Percentiles rank a stretch among this genome's conserved stretches.
Evolutionary conservation across 2,888 invertebrate species (phyloP).

Genomic region (Portevinia maculata): DNA sequence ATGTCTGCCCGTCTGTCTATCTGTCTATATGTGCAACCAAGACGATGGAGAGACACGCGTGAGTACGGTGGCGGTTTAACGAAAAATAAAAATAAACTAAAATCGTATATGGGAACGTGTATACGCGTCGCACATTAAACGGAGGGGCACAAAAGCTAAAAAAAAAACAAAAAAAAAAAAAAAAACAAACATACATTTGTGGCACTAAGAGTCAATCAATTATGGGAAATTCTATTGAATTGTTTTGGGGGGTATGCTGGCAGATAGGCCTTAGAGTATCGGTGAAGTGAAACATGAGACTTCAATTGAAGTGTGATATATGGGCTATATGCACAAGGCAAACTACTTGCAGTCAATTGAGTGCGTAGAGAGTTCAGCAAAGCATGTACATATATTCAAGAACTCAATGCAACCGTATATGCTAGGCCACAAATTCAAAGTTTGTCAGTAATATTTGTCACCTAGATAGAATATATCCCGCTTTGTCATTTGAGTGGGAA

Average conservation of each 20-base stretch:
- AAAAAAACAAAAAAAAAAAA: constrained; percentile 42
- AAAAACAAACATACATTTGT: constrained; percentile 51
- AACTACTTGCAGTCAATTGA: constrained; percentile 54
- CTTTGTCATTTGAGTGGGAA: neutral
- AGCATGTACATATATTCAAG: constrained; percentile 18
- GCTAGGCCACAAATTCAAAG: constrained; percentile 3
- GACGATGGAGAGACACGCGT: constrained; percentile 52
- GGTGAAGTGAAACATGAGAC: constrained; percentile 64
- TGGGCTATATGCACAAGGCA: constrained; percentile 46
- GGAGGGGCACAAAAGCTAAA: constrained; percentile 15
- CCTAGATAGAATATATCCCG: neutral
- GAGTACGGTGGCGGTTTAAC: constrained; percentile 38
- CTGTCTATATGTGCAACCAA: constrained; percentile 43
- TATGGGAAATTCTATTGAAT: constrained; percentile 60
- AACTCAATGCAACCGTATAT: constrained; percentile 16
- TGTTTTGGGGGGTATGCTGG: neutral
- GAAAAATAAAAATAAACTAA: constrained; percentile 28
- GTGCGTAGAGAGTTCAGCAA: constrained; percentile 46
- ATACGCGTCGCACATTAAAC: constrained; percentile 32
- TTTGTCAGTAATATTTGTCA: neutral
- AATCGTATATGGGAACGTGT: constrained; percentile 48
- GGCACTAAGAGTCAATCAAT: constrained; percentile 63
- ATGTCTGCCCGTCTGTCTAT: constrained; percentile 64
- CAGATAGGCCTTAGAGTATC: constrained; percentile 34
- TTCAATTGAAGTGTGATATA: constrained; percentile 65